These are phyloP conservation scores for Ceratina japonica DNA, from an alignment of 1,140 invertebrate species.

Conservation along the genomic window DNA sequence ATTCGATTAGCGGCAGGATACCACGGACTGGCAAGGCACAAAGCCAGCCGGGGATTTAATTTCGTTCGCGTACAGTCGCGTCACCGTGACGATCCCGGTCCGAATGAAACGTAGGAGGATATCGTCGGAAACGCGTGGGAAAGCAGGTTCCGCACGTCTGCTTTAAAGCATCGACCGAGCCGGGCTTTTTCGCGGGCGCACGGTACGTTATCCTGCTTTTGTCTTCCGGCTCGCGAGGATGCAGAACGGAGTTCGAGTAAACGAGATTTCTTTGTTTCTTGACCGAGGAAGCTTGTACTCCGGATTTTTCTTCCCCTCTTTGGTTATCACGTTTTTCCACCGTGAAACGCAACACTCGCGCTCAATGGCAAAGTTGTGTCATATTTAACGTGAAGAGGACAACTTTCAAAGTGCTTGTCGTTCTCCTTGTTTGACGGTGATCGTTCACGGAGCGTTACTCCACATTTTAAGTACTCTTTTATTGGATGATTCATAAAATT, in stretches of 20 bases:
- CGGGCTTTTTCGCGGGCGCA: slow-evolving; percentile 2
- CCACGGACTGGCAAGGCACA: slow-evolving; percentile 11
- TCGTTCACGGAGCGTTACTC: not conserved
- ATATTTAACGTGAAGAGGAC: not conserved
- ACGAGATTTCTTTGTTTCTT: slow-evolving; percentile 34
- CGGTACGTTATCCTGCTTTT: slow-evolving; percentile 18
- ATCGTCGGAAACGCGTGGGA: not conserved
- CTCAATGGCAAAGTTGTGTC: slow-evolving; percentile 22
- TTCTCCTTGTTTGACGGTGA: not conserved
- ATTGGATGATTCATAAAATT: not conserved
- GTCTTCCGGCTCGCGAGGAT: slow-evolving; percentile 19
- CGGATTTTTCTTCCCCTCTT: not conserved
- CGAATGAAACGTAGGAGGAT: slow-evolving; percentile 5
- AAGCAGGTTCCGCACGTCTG: slow-evolving; percentile 43
- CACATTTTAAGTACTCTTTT: not conserved
- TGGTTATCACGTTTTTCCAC: not conserved
- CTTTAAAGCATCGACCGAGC: slow-evolving; percentile 61
- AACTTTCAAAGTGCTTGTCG: slow-evolving; percentile 1
- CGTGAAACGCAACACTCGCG: not conserved
- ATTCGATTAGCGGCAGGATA: slow-evolving; percentile 55
- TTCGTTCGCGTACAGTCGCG: slow-evolving; percentile 13
- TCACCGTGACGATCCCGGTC: slow-evolving; percentile 27
- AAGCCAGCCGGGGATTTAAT: slow-evolving; percentile 47
- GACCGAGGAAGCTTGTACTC: slow-evolving; percentile 20
- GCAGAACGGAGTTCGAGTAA: slow-evolving; percentile 23